These are phyloP conservation scores for Baccha elongata DNA, from an alignment of 2,888 invertebrate genomes.

Conservation along the genomic window DNA sequence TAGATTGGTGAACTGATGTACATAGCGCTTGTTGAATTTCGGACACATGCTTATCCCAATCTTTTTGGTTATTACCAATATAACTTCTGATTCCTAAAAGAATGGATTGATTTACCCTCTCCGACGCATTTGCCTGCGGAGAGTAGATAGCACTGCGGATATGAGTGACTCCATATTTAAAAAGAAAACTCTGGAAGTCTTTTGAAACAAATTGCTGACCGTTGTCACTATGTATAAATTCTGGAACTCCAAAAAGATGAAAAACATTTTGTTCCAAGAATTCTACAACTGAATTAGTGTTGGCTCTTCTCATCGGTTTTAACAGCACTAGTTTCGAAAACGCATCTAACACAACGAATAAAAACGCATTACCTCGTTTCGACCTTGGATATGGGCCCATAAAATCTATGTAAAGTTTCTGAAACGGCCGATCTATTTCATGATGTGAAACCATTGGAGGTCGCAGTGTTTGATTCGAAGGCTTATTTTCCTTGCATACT, in stretches of 20 bases:
- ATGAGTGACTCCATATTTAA: conserved; percentile 49
- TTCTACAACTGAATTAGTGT: background rate
- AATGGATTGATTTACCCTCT: conserved; percentile 35
- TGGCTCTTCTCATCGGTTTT: too few relatives aligned
- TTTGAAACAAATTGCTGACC: conserved; percentile 42
- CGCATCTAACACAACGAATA: background rate
- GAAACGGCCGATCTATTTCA: conserved; percentile 9
- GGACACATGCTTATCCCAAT: conserved; percentile 41
- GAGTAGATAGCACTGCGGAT: conserved; percentile 50
- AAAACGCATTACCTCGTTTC: background rate
- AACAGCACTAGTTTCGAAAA: background rate
- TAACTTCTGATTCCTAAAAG: conserved; percentile 36
- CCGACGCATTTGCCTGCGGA: conserved; percentile 54
- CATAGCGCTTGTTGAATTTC: conserved; percentile 15
- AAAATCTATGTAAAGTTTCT: conserved; percentile 6
- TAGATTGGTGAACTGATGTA: conserved; percentile 21
- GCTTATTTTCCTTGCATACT: conserved; percentile 1
- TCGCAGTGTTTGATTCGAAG: background rate
- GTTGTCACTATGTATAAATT: conserved; percentile 27
- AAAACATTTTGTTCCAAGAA: background rate
- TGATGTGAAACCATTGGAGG: conserved; percentile 8
- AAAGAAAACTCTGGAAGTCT: conserved; percentile 17
- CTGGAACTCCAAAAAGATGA: background rate
- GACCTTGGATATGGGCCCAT: conserved; percentile 19
- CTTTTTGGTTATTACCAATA: conserved; percentile 25